Percentiles rank a stretch among this genome's conserved stretches.
phyloP scores from a whole-genome alignment of 2,113 vertebrate genomes.

The Actinemys pallida region DNA sequence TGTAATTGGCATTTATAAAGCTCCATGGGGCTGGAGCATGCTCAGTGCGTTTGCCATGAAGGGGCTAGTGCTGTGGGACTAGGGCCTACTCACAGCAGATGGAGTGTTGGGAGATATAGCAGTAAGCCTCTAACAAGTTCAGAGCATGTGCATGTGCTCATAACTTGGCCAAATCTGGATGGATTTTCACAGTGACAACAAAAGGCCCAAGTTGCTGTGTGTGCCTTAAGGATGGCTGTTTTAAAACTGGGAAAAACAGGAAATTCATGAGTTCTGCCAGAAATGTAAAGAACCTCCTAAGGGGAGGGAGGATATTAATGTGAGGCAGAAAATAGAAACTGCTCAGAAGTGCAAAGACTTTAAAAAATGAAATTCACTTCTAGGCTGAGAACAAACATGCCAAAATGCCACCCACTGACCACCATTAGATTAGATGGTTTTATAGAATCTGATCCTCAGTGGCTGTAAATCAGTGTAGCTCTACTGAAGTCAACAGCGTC shows the following conservation, averaged over 20 bases:
- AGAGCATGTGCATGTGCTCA: rapidly evolving
- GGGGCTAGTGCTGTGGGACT: too few relatives aligned
- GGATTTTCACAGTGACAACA: neutral
- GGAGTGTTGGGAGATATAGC: neutral
- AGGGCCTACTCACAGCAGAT: neutral
- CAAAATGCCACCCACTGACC: neutral
- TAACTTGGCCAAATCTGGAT: neutral
- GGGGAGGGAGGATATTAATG: neutral
- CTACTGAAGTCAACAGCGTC: neutral
- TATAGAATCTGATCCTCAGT: neutral
- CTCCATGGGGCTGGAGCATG: neutral
- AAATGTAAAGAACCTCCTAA: neutral
- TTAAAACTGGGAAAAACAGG: neutral
- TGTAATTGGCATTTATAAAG: neutral
- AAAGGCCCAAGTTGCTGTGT: neutral
- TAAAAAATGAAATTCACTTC: neutral
- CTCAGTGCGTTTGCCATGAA: neutral
- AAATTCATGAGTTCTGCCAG: neutral
- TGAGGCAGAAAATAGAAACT: neutral
- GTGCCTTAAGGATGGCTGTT: neutral
- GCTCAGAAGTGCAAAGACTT: neutral
- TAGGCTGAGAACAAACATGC: neutral
- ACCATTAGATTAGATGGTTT: neutral
- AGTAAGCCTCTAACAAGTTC: neutral
- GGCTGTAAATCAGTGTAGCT: neutral